A percentile compares a stretch with the other conserved stretches of the same genome.
Conservation (phyloP, 1,140 invertebrate species). For the Solen grandis region DNA sequence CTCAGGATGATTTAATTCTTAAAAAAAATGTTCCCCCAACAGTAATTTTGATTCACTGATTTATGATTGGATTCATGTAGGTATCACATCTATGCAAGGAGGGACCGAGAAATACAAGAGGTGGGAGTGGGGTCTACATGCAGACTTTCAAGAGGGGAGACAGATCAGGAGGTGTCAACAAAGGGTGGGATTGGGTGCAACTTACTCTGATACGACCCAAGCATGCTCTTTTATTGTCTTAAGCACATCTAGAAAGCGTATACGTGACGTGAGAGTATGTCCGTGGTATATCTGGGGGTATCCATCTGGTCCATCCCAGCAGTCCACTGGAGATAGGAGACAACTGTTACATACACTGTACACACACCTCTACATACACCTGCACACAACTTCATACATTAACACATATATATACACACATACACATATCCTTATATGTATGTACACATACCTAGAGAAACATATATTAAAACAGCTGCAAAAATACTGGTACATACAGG, state of each 20-base stretch:
- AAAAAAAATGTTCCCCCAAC: too few species aligned
- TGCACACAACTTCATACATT: background rate
- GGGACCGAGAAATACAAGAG: too few species aligned
- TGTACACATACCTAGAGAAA: background rate
- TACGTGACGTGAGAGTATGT: constrained; percentile 97
- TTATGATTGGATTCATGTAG: too few species aligned
- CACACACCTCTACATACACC: background rate
- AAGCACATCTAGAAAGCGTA: constrained; percentile 97
- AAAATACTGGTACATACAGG: too few species aligned
- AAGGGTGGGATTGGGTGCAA: constrained; percentile 12
- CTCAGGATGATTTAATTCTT: too few species aligned
- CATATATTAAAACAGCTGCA: too few species aligned
- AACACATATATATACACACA: background rate
- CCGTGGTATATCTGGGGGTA: constrained; percentile 95
- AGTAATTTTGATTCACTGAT: too few species aligned
- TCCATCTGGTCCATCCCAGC: constrained; percentile 95
- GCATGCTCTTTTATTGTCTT: constrained; percentile 98
- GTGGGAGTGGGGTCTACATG: too few species aligned
- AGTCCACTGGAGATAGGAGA: constrained; percentile 69
- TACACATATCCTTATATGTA: background rate
- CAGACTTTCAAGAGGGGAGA: background rate
- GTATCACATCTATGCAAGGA: too few species aligned
- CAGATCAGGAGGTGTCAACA: background rate
- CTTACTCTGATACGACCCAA: constrained; percentile 93
- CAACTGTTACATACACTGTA: background rate